Base-by-base conservation (phyloP, 1,140 invertebrate species). In the Macrobrachium nipponense region DNA sequence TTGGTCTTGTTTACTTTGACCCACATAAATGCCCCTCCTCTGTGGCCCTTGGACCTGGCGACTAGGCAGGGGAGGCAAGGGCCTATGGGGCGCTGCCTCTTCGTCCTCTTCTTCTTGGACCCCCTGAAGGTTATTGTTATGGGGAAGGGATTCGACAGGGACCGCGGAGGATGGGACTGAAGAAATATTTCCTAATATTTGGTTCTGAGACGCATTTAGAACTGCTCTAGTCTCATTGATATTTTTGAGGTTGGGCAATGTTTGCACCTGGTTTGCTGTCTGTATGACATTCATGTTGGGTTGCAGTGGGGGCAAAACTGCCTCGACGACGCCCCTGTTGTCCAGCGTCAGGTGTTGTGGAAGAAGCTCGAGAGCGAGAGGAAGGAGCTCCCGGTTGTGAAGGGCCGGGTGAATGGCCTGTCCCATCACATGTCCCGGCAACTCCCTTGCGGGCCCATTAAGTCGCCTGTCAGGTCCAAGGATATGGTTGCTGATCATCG, bases 21-120 rank as follows among this genome's bases (percentile, higher is more conserved):
- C 66, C 14, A 84, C 76, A 83, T 89, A 89, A 23, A 83, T 86
- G 17, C 85, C 88, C n/a, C 89, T 64, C 5, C 87, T 75, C 77
- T 89, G 87, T 15, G 89, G 89, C n/a, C 88, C 80, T 76, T 89
- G 87, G 15, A 66, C 62, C 78, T 88, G 89, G 15, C 89, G 78
- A 23, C 89, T 89, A n/a, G 89, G 89, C 58, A 89, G 80, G 58
- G 89, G 89, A 17, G 89, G 89, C 68, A 89, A 80, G 6, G 89
- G 89, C 61, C 89, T 61, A 76, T 81, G 77, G 14, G 66, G 10
- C 7, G 36, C 43, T 15, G 60, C 83, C n/a, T 86, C 83, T 14
- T 62, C 77, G 27, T 72, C 83, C 20, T 78, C 44, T 8, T 27
- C 66, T 23, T 82, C 66, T 17, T 60, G 43, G 8, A 43, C 75